Evolutionary conservation across 1,140 invertebrate species (phyloP), one percentile per base, ranked within the genome.

Genomic region (Drosophila setifemur): DNA sequence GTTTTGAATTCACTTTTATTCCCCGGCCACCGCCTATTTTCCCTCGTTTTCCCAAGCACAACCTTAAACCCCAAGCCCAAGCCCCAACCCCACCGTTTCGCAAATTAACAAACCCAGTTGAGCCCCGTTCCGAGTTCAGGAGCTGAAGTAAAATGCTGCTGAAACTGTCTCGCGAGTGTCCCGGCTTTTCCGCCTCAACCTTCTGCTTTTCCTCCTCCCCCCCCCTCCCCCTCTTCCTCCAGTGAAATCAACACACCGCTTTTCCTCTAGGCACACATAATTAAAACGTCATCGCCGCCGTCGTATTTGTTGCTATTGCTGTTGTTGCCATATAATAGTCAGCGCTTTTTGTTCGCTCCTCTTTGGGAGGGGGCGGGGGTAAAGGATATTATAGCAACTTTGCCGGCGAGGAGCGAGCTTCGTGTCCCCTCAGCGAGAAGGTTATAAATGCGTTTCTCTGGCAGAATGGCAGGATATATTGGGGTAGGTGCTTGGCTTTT

Each of bases 1-100:
- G 79, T 86, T 85, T 72, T 86, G 81, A 86, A 86, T 85, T 86
- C 71, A 86, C 79, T 85, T 85, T 85, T 86, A 79, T 66, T 73
- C 43, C 47, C 67, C 45, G 6, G 25, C 16, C 44, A 25, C 28
- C 21, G n/a, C 28, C 26, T 2, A n/a, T 11, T 9, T 1, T 6
- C 43, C 1, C 18, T 25, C 5, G 50, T 60, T 44, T 44, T 23
- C 6, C 9, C 45, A 9, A 12, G 29, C 43, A 35, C 45, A 18
- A 7, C 14, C 7, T 31, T 18, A n/a, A n/a, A n/a, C n/a, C n/a
- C n/a, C n/a, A n/a, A n/a, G n/a, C n/a, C n/a, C n/a, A n/a, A n/a
- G n/a, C n/a, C 50, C 9, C 45, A 9, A 12, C 39, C 43, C 42
- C 45, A 18, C 6, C 14, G 5, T 31, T 18, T 31, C 19, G 49